A percentile compares a stretch with the other conserved stretches of the same genome.
phyloP scores from a whole-genome alignment of 2,113 vertebrate species.

The Pogona vitticeps region DNA sequence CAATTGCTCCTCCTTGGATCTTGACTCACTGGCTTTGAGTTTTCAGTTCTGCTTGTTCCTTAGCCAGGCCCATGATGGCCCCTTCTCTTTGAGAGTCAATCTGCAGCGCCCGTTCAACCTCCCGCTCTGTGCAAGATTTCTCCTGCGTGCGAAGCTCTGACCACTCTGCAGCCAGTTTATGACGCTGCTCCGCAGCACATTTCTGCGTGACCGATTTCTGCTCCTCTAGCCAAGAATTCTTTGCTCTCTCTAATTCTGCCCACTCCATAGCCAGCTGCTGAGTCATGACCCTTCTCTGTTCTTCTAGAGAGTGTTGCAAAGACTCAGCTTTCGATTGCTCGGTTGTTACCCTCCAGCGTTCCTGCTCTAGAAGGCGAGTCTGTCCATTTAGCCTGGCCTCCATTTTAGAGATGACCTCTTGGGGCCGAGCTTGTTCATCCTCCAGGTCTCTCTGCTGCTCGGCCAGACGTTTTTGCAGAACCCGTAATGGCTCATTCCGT shows the following conservation, averaged over 20 bases:
- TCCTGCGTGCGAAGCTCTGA: conserved; percentile 80
- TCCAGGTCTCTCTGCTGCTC: conserved; percentile 85
- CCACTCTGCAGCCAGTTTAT: conserved; percentile 81
- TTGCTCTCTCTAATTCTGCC: conserved; percentile 88
- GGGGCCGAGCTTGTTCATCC: conserved; percentile 81
- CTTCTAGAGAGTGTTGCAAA: conserved; percentile 79
- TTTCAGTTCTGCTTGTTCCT: conserved; percentile 88
- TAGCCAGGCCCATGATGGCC: conserved; percentile 80
- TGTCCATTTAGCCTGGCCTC: conserved; percentile 86
- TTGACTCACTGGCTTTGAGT: conserved; percentile 76
- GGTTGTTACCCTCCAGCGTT: conserved; percentile 80
- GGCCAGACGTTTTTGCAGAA: conserved; percentile 82
- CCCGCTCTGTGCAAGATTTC: conserved; percentile 72
- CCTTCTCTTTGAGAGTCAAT: conserved; percentile 78
- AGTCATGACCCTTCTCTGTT: conserved; percentile 78
- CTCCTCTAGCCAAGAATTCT: conserved; percentile 86
- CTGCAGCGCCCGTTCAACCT: conserved; percentile 76
- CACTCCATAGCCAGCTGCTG: conserved; percentile 83
- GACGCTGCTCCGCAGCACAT: conserved; percentile 82
- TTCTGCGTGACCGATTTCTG: conserved; percentile 85
- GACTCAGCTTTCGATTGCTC: conserved; percentile 86
- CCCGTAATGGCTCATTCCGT: conserved; percentile 82
- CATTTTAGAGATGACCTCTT: conserved; percentile 85
- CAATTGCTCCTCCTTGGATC: conserved; percentile 75
- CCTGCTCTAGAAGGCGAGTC: conserved; percentile 89